Evolutionary conservation across 2,888 invertebrate genomes (phyloP).

Genomic region (Idaea dimidiata): DNA sequence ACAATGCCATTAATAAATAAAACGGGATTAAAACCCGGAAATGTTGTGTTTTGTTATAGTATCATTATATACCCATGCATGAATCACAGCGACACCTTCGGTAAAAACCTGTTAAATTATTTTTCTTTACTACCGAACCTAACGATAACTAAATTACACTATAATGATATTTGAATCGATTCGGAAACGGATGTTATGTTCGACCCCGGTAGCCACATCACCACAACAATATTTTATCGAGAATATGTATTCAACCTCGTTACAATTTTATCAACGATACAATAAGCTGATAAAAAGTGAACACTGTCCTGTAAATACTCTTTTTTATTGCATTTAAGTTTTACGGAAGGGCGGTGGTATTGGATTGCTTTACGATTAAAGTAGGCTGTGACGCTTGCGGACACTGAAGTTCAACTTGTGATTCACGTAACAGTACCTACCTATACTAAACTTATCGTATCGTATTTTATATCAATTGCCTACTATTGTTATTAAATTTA

Average conservation of each 20-base stretch:
- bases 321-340: conserved; percentile 38
- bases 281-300: conserved; percentile 32
- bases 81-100: not conserved
- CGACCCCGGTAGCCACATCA: conserved; percentile 20
- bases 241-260: conserved; percentile 31
- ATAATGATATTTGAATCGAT: not conserved
- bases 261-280: conserved; percentile 36
- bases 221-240: conserved; percentile 23
- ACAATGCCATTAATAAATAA: too few relatives aligned
- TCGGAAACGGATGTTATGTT: conserved; percentile 5
- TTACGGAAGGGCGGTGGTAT: conserved; percentile 54
- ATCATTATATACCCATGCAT: not conserved
- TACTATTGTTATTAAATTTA: too few relatives aligned
- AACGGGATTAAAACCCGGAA: too few relatives aligned
- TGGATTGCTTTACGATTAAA: conserved; percentile 56
- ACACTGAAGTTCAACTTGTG: conserved; percentile 55
- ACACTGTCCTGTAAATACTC: conserved; percentile 33
- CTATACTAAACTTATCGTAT: not conserved
- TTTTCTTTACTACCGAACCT: not conserved
- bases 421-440: conserved; percentile 21
- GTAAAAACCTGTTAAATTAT: not conserved
- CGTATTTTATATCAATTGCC: conserved; percentile 16
- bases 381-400: conserved; percentile 23
- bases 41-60: too few relatives aligned
- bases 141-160: not conserved